Evolutionary conservation across 2,113 vertebrate species (phyloP).

Genomic region (Gobiocypris rarus): DNA sequence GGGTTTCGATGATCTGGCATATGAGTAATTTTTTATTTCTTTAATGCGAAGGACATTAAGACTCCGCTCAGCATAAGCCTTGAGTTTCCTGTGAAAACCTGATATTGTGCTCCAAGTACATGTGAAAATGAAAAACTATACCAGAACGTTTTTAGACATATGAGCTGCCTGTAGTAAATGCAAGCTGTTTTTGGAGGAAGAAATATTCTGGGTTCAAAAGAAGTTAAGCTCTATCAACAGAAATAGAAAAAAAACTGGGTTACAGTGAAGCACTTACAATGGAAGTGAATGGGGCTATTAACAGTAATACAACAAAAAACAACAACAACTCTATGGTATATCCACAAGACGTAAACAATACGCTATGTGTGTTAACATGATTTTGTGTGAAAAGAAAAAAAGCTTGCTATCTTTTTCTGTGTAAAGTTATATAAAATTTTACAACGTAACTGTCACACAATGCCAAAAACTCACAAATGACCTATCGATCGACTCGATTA

Average conservation of each 20-base stretch:
- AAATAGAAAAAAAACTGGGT: background rate
- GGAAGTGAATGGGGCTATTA: background rate
- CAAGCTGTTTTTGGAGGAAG: background rate
- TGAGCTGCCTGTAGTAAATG: conserved; percentile 2
- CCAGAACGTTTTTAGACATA: background rate
- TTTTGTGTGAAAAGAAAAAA: background rate
- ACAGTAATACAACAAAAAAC: background rate
- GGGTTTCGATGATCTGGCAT: conserved; percentile 2
- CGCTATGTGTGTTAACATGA: too few relatives aligned
- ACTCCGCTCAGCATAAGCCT: background rate
- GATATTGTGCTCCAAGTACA: background rate
- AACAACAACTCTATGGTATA: background rate
- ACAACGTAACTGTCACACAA: background rate
- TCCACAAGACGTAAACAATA: background rate
- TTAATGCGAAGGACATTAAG: conserved; percentile 31
- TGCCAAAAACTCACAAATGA: too few relatives aligned
- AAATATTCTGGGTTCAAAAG: background rate
- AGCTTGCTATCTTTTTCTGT: background rate
- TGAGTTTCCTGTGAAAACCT: conserved; percentile 1
- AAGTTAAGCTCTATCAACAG: background rate
- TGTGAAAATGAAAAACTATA: conserved; percentile 7
- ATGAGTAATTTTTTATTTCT: background rate
- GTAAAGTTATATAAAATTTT: background rate
- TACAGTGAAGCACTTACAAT: background rate
- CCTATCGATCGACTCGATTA: too few relatives aligned